Evolutionary conservation across 2,797 vertebrate genomes (phyloP).

Genomic region (Melanogrammus aeglefinus): DNA sequence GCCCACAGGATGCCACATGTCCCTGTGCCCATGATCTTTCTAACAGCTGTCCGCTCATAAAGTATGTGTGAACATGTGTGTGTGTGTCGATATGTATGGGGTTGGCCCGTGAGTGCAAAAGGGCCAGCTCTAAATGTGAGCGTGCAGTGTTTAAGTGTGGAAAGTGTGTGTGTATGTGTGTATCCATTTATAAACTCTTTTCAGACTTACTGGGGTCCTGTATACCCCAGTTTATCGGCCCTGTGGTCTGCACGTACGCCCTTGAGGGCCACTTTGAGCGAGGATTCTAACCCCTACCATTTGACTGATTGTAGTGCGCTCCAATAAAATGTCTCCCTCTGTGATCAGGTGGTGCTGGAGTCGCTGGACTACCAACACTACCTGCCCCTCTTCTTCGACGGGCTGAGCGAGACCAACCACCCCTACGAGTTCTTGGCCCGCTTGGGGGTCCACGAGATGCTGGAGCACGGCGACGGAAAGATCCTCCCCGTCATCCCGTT

Average conservation of each 20-base stretch:
- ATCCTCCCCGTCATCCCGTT: constrained; percentile 90
- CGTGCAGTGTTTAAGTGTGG: not conserved
- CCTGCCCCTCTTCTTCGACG: constrained; percentile 90
- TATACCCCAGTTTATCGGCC: no score
- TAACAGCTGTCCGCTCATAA: constrained; percentile 60
- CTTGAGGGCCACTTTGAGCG: no score
- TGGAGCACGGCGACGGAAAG: constrained; percentile 88
- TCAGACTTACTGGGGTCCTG: not conserved
- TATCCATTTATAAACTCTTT: constrained; percentile 8
- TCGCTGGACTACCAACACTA: constrained; percentile 90
- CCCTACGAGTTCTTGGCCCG: constrained; percentile 91
- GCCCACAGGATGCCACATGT: constrained; percentile 68
- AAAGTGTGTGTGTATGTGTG: constrained; percentile 3
- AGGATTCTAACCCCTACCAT: no score
- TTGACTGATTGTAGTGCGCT: not conserved
- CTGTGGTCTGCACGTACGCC: no score
- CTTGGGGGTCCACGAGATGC: constrained; percentile 89
- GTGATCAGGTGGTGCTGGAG: constrained; percentile 84
- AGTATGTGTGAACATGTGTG: constrained; percentile 38
- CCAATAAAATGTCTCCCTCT: constrained; percentile 17
- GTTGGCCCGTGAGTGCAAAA: not conserved
- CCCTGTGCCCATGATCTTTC: constrained; percentile 59
- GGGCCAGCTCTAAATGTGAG: not conserved
- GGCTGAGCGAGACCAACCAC: constrained; percentile 85
- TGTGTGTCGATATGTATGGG: constrained; percentile 14